Conservation (phyloP, 2,797 vertebrate species). For the Trichosurus vulpecula region DNA sequence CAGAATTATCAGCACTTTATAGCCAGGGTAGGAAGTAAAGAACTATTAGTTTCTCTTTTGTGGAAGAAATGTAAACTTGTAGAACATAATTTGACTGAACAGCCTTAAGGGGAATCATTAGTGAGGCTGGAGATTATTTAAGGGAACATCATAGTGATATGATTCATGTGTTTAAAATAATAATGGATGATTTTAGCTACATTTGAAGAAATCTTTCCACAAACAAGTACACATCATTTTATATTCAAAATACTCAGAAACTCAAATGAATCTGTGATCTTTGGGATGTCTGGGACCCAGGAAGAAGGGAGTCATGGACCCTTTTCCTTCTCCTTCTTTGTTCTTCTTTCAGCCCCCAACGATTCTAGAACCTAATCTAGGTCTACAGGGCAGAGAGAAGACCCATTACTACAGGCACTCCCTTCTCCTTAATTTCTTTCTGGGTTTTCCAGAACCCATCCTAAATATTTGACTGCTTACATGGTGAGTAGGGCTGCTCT, state of each 20-base stretch:
- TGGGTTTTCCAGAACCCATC: neutral
- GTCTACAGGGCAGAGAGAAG: neutral
- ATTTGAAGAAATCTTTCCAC: neutral
- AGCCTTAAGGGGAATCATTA: constrained; percentile 5
- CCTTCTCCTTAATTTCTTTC: neutral
- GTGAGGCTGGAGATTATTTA: neutral
- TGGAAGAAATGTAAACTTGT: neutral
- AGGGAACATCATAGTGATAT: neutral
- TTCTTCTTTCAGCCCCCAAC: neutral
- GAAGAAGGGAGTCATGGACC: neutral
- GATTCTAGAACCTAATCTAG: neutral
- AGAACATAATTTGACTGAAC: neutral
- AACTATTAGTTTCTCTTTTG: neutral
- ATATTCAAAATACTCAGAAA: neutral
- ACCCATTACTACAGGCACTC: neutral
- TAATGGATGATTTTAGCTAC: neutral
- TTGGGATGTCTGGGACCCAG: neutral
- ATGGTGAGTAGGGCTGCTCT: neutral
- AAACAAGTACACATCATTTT: neutral
- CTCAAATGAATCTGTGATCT: neutral
- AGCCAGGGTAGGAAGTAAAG: neutral
- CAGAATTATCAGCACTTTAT: neutral
- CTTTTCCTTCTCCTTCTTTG: neutral
- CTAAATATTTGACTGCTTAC: neutral
- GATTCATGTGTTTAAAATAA: neutral